Evolutionary conservation across 2,888 invertebrate species (phyloP).

Genomic region (Ectropis crepuscularia): DNA sequence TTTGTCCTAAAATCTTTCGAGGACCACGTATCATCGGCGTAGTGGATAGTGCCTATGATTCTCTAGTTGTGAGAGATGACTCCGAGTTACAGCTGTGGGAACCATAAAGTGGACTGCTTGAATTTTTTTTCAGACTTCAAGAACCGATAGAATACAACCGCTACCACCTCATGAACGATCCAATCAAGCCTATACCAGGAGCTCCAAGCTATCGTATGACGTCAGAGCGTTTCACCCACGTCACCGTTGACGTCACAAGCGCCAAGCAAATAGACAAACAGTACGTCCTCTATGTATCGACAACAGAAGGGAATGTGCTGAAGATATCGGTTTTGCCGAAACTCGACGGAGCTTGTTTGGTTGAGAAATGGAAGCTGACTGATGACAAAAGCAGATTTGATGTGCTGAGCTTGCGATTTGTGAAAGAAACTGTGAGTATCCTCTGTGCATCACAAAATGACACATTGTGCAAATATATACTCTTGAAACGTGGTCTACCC

Average conservation of each 20-base stretch:
- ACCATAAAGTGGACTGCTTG: no score
- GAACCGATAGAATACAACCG: constrained; percentile 87
- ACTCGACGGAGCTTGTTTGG: constrained; percentile 90
- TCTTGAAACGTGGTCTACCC: not conserved
- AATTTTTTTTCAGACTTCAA: constrained; percentile 60
- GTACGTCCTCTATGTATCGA: constrained; percentile 93
- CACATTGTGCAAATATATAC: not conserved
- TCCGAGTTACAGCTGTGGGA: no score
- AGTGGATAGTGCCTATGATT: no score
- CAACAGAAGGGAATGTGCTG: constrained; percentile 89
- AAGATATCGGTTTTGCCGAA: constrained; percentile 91
- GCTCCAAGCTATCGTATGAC: constrained; percentile 89
- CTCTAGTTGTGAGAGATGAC: no score
- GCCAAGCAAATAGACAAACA: constrained; percentile 89
- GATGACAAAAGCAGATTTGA: constrained; percentile 80
- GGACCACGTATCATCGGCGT: no score
- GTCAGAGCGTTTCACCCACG: constrained; percentile 89
- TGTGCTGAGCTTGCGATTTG: constrained; percentile 89
- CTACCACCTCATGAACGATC: constrained; percentile 95
- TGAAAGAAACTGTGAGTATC: constrained; percentile 89
- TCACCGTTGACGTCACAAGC: constrained; percentile 92
- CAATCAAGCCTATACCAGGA: constrained; percentile 90
- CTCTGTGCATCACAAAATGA: not conserved
- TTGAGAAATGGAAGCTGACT: constrained; percentile 92
- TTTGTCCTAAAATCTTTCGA: no score